phyloP scores from a whole-genome alignment of 1,140 invertebrate species.

The Drosophila lacertosa region DNA sequence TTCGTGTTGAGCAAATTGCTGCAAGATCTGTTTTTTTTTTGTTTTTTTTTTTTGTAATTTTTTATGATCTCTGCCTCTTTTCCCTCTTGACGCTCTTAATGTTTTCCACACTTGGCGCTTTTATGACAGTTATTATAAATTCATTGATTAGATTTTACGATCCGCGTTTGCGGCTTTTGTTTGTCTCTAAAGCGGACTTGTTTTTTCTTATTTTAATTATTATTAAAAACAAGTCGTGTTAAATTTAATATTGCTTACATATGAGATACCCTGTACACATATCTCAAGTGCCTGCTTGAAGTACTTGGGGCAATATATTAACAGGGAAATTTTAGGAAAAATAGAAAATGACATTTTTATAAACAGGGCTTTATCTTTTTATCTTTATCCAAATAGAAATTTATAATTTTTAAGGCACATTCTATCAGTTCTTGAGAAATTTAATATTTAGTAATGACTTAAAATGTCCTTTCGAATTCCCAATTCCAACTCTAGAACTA shows the following conservation, averaged over 20 bases:
- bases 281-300: neutral
- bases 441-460: too few relatives aligned
- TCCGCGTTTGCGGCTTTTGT: slow-evolving; percentile 46
- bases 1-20: slow-evolving; percentile 32
- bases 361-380: too few relatives aligned
- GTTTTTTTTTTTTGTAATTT: slow-evolving; percentile 16
- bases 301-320: too few relatives aligned
- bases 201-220: neutral
- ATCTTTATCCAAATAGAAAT: too few relatives aligned
- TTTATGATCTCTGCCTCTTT: slow-evolving; percentile 21
- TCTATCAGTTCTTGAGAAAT: too few relatives aligned
- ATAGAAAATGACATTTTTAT: too few relatives aligned
- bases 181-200: slow-evolving; percentile 9
- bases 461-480: too few relatives aligned
- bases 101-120: slow-evolving; percentile 73
- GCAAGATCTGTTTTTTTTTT: slow-evolving; percentile 11
- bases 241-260: neutral
- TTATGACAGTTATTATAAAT: slow-evolving; percentile 70
- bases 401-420: too few relatives aligned
- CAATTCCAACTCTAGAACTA: too few relatives aligned
- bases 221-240: slow-evolving; percentile 4
- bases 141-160: slow-evolving; percentile 75
- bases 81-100: slow-evolving; percentile 61
- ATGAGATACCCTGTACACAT: neutral
- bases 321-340: too few relatives aligned